Evolutionary conservation across 2,888 invertebrate genomes (phyloP), one percentile per base, ranked within the genome.

Genomic region (Molorchus minor): DNA sequence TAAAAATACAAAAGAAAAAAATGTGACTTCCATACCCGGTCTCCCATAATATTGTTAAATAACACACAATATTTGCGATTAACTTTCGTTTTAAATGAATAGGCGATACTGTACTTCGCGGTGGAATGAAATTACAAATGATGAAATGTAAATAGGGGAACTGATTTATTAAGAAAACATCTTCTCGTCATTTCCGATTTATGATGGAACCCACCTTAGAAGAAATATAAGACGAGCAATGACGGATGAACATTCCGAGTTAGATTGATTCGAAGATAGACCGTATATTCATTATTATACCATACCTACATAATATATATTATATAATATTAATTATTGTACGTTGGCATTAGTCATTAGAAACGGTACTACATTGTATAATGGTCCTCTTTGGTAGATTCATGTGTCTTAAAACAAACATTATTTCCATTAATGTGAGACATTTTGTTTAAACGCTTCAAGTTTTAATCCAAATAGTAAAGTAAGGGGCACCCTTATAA

Each of bases 131-230:
- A n/a, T n/a, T n/a, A 33, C 5, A n/a, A 33, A 10, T 12, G 33
- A 33, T 33, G 33, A 33, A 10, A 33, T 33, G 49, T 43, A 36
- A 33, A 38, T 36, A 46, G 35, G 36, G 46, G 58, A 61, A 67
- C 68, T 72, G 73, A 75, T 74, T 75, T 75, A 73, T 71, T 71
- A 61, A 70, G 74, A 72, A 68, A 69, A 69, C 69, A 70, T 71
- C 72, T 69, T 65, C 65, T 62, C 64, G 69, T 73, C 68, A 75
- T 74, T 74, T 75, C 75, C 75, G 73, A 74, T 71, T 73, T 72
- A 71, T 68, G 70, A 71, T 72, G 62, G 67, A 68, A 55, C 56
- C 55, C 44, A 53, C 52, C 53, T 52, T 21, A 58, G 46, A 52
- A 52, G 56, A 44, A 49, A 51, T 38, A 36, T 51, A 41, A 44